A percentile compares a stretch with the other conserved stretches of the same genome.
Conservation (phyloP, 2,888 invertebrate species). For the Epinotia demarniana region DNA sequence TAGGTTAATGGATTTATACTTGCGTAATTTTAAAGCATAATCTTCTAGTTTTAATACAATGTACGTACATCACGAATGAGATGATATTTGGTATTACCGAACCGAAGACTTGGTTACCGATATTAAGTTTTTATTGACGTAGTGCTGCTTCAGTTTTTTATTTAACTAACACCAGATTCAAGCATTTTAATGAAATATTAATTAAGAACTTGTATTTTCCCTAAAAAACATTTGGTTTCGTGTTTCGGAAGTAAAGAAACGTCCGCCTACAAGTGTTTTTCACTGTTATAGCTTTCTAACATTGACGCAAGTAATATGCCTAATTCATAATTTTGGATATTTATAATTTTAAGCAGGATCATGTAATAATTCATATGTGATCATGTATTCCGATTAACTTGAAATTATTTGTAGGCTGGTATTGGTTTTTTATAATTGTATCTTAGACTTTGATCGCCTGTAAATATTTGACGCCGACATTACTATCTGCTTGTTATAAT, state of each 20-base stretch:
- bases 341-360: slow-evolving; percentile 41
- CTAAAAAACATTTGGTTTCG: slow-evolving; percentile 8
- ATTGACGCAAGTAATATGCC: slow-evolving; percentile 41
- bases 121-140: slow-evolving; percentile 52
- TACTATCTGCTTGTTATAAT: slow-evolving; percentile 23
- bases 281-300: slow-evolving; percentile 37
- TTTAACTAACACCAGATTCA: slow-evolving; percentile 27
- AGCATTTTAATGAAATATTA: slow-evolving; percentile 35
- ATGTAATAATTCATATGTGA: slow-evolving; percentile 28
- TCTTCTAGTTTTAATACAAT: slow-evolving; percentile 63
- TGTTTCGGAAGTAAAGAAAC: slow-evolving; percentile 31
- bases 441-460: slow-evolving; percentile 32
- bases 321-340: slow-evolving; percentile 39
- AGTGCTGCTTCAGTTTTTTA: slow-evolving; percentile 34
- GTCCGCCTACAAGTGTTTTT: slow-evolving; percentile 46
- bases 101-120: slow-evolving; percentile 73
- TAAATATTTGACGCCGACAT: slow-evolving; percentile 31
- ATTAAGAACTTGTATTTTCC: slow-evolving; percentile 30
- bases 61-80: slow-evolving; percentile 64
- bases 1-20: slow-evolving; percentile 51
- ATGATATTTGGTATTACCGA: slow-evolving; percentile 57
- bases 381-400: slow-evolving; percentile 38
- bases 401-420: slow-evolving; percentile 39
- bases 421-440: slow-evolving; percentile 37
- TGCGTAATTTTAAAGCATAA: slow-evolving; percentile 58